Percentiles rank a stretch among this genome's conserved stretches.
Evolutionary conservation across 2,797 vertebrate genomes (phyloP).

Genomic region (Neosilurus mollespiculum): DNA sequence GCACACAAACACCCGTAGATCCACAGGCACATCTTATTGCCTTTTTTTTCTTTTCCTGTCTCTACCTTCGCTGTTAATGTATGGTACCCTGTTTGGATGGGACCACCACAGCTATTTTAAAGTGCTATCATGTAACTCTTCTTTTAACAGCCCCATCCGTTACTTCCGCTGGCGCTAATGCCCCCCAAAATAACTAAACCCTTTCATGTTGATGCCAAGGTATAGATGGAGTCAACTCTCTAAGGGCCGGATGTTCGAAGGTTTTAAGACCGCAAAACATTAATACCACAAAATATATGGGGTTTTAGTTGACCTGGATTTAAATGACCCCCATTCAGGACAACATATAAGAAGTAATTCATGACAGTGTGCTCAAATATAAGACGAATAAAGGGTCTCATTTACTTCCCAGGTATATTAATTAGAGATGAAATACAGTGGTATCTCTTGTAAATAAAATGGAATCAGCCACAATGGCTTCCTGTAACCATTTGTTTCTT

Average conservation of each 20-base stretch:
- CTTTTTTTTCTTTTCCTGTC: not conserved
- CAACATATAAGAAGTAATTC: too few relatives aligned
- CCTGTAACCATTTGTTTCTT: too few relatives aligned
- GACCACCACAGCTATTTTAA: conserved; percentile 52
- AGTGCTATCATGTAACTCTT: conserved; percentile 54
- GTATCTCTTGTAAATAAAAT: too few relatives aligned
- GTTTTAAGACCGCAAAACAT: not conserved
- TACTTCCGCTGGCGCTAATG: conserved; percentile 52
- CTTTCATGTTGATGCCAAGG: conserved; percentile 39
- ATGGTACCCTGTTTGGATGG: conserved; percentile 38
- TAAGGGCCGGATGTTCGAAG: conserved; percentile 10
- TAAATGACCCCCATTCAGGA: not conserved
- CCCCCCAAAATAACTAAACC: conserved; percentile 40
- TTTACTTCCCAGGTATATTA: too few relatives aligned
- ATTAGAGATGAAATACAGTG: too few relatives aligned
- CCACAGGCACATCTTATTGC: not conserved
- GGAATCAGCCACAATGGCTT: too few relatives aligned
- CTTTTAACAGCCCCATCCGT: conserved; percentile 48
- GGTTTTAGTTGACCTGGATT: not conserved
- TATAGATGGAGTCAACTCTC: conserved; percentile 22
- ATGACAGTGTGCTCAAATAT: not conserved
- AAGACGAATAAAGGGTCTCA: not conserved
- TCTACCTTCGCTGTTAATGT: conserved; percentile 34
- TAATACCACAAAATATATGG: not conserved
- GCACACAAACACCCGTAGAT: not conserved